Base-by-base conservation (phyloP, 2,888 invertebrate species). In the Amphipoea lucens region DNA sequence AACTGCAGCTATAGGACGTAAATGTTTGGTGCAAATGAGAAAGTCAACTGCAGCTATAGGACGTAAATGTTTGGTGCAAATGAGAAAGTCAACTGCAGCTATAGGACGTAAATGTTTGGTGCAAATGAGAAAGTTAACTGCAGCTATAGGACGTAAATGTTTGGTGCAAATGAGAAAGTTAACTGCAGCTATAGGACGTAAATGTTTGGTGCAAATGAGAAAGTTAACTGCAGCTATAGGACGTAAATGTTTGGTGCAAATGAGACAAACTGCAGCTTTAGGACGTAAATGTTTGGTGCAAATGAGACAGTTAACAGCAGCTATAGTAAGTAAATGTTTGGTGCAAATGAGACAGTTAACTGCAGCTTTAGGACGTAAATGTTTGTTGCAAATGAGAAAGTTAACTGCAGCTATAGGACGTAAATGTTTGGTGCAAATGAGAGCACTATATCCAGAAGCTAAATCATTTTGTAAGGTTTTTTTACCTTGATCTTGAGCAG, bases 401-500 rank as follows among this genome's bases (percentile, higher is more conserved):
- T 14, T 23, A 60, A 60, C 60, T 60, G 57, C 57, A 57, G 9
- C 23, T 23, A 23, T 23, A n/a, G n/a, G n/a, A n/a, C n/a, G n/a
- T n/a, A n/a, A n/a, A 4, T 17, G 42, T 67, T n/a, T 42, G 4
- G 42, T 67, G 42, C 6, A 40, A 66, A 66, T 66, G 9, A 45
- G 1, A 14, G 23, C 17, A 68, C 23, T n/a, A 40, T 14, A 68
- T 67, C n/a, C n/a, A 29, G 4, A 11, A 29, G 6, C 2, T 20
- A 20, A 11, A 48, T 48, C 11, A 20, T 48, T 29, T 12, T 20
- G 2, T 12, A n/a, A 9, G 14, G 9, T 57, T 17, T 20, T 4
- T 17, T 89, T 91, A 98, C 98, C 94, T 98, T 98, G 76, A 99
- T 98, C 91, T 98, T 98, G 91, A 99, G 98, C 76, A 99, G 97